phyloP scores from a whole-genome alignment of 2,888 invertebrate species.

The Sepiola atlantica region DNA sequence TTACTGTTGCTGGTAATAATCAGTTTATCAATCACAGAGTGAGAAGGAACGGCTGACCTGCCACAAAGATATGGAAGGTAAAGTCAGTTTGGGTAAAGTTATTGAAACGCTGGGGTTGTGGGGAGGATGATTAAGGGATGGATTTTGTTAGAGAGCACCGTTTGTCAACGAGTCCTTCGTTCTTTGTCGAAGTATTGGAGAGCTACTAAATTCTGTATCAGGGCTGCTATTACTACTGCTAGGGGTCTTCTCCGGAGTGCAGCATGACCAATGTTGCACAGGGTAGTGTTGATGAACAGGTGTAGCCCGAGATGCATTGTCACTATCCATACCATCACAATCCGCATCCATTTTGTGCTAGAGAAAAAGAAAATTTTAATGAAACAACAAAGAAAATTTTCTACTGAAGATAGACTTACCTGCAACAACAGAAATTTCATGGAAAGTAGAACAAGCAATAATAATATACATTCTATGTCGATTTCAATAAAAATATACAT shows the following conservation, averaged over 20 bases:
- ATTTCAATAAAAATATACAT: too few relatives aligned
- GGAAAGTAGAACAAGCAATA: background rate
- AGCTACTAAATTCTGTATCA: background rate
- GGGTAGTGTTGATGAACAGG: slow-evolving; percentile 33
- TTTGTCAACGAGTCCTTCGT: background rate
- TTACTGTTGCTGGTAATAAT: background rate
- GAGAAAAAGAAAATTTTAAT: background rate
- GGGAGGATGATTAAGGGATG: background rate
- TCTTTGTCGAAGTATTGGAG: slow-evolving; percentile 33
- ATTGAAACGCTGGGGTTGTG: background rate
- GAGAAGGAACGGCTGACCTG: background rate
- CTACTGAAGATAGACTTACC: background rate
- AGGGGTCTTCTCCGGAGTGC: slow-evolving; percentile 5
- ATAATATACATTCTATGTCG: background rate
- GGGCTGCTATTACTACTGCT: background rate
- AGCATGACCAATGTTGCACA: background rate
- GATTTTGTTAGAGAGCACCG: background rate
- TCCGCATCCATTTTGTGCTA: slow-evolving; percentile 45
- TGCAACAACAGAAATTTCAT: background rate
- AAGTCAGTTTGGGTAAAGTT: background rate
- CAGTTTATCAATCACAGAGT: background rate
- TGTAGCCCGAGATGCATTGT: slow-evolving; percentile 33
- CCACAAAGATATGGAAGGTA: background rate
- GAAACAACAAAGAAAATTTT: background rate
- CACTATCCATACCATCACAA: slow-evolving; percentile 37